Conservation (phyloP, 2,113 vertebrate genomes). For the Psilopogon haemacephalus region DNA sequence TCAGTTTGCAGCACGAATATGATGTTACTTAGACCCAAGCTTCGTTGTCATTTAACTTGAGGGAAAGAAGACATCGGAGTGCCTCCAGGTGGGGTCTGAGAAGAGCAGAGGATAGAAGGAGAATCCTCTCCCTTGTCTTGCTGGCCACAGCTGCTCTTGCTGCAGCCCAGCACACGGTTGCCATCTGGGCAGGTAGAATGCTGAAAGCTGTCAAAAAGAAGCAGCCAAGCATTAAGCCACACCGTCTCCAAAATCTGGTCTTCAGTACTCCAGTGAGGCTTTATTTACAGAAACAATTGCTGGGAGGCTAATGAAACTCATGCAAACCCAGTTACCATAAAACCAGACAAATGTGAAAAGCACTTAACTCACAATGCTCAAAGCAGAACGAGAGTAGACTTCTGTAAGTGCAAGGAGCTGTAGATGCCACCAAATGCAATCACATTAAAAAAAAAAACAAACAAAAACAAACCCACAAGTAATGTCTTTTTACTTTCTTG, state of each 20-base stretch:
- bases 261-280: background rate
- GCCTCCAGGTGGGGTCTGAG: no score
- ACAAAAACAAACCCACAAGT: no score
- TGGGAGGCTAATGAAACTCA: background rate
- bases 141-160: no score
- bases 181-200: no score
- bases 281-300: background rate
- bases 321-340: background rate
- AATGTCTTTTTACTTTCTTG: background rate
- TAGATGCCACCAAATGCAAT: background rate
- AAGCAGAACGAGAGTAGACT: background rate
- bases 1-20: constrained; percentile 41
- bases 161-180: no score
- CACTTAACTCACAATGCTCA: background rate
- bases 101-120: no score
- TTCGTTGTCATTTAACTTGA: background rate
- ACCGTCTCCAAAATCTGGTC: background rate
- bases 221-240: background rate
- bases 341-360: background rate
- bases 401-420: background rate
- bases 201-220: background rate
- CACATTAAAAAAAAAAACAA: background rate
- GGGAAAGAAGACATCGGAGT: background rate
- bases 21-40: constrained; percentile 53
- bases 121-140: no score